Evolutionary conservation across 2,113 vertebrate genomes (phyloP).

Genomic region (Channa maculata): DNA sequence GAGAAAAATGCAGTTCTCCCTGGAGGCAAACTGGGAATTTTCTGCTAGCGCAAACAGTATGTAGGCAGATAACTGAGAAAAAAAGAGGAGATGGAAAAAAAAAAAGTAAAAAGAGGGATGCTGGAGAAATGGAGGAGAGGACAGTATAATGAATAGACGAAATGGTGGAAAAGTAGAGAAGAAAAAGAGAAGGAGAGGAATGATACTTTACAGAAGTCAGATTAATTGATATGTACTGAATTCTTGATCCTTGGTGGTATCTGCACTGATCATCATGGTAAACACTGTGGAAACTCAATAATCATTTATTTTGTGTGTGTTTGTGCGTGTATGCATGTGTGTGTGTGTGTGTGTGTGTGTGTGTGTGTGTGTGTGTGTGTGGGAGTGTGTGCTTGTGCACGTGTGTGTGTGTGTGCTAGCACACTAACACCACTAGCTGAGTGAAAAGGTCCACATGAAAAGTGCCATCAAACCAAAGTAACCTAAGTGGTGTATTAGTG

Average conservation of each 20-base stretch:
- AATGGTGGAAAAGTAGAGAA: slow-evolving; percentile 49
- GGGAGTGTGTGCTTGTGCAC: background rate
- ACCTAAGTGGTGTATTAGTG: slow-evolving; percentile 53
- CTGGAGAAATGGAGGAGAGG: slow-evolving; percentile 28
- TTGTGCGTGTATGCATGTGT: background rate
- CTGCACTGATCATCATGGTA: slow-evolving; percentile 7
- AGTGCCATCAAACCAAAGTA: slow-evolving; percentile 50
- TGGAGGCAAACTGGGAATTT: slow-evolving; percentile 69
- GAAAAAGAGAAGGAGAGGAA: slow-evolving; percentile 25
- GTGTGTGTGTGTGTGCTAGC: background rate
- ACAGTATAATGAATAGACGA: slow-evolving; percentile 33
- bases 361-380: background rate
- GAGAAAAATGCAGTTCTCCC: slow-evolving; percentile 74
- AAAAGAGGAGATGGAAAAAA: slow-evolving; percentile 56
- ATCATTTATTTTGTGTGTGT: slow-evolving; percentile 23
- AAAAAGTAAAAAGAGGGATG: slow-evolving; percentile 57
- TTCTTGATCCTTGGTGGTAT: background rate
- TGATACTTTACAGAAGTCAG: slow-evolving; percentile 33
- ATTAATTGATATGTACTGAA: slow-evolving; percentile 34
- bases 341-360: background rate
- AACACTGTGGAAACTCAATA: slow-evolving; percentile 11
- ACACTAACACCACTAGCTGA: background rate
- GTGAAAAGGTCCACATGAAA: slow-evolving; percentile 33
- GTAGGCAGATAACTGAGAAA: slow-evolving; percentile 64
- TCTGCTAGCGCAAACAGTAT: slow-evolving; percentile 73